Percentiles rank a stretch among this genome's conserved stretches.
Conservation (phyloP, 2,888 invertebrate species). For the Drosophila rubida region DNA sequence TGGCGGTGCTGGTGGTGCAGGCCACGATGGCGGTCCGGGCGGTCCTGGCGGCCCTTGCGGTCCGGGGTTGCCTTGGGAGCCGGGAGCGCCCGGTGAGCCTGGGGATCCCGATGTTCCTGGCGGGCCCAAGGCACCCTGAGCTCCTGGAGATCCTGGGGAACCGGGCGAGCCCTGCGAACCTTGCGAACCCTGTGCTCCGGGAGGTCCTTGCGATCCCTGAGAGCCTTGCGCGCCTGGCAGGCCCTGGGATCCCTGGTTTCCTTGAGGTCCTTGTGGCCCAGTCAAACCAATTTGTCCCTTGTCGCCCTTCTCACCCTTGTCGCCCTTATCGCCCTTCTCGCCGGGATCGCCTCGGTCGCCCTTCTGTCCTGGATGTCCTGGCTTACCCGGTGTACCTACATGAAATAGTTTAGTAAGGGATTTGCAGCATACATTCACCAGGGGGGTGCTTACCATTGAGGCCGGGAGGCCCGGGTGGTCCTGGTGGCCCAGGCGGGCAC, state of each 20-base stretch:
- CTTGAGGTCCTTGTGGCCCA: conserved; percentile 32
- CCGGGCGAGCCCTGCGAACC: conserved; percentile 41
- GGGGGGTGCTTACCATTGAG: conserved; percentile 21
- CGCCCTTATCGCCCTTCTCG: conserved; percentile 35
- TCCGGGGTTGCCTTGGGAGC: conserved; percentile 28
- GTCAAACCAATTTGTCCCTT: conserved; percentile 27
- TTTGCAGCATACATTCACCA: too few relatives aligned
- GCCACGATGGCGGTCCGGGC: conserved; percentile 6
- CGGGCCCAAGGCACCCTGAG: conserved; percentile 33
- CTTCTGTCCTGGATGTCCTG: conserved; percentile 28
- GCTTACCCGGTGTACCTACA: conserved; percentile 30
- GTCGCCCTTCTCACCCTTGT: conserved; percentile 9
- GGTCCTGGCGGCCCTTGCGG: conserved; percentile 29
- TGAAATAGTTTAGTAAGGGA: background rate
- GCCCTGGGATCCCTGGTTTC: conserved; percentile 41
- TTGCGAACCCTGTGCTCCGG: conserved; percentile 41
- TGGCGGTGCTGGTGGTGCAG: conserved; percentile 4
- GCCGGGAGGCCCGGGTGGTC: conserved; percentile 40
- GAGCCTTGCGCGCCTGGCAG: conserved; percentile 28
- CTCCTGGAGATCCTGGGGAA: conserved; percentile 25
- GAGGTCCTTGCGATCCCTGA: conserved; percentile 38
- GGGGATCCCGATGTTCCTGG: conserved; percentile 31
- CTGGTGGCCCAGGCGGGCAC: conserved; percentile 48
- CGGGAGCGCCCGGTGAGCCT: conserved; percentile 35
- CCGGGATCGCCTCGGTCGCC: conserved; percentile 38